Base-by-base conservation (phyloP, 2,888 invertebrate species). In the Meiosimyza platycephala region DNA sequence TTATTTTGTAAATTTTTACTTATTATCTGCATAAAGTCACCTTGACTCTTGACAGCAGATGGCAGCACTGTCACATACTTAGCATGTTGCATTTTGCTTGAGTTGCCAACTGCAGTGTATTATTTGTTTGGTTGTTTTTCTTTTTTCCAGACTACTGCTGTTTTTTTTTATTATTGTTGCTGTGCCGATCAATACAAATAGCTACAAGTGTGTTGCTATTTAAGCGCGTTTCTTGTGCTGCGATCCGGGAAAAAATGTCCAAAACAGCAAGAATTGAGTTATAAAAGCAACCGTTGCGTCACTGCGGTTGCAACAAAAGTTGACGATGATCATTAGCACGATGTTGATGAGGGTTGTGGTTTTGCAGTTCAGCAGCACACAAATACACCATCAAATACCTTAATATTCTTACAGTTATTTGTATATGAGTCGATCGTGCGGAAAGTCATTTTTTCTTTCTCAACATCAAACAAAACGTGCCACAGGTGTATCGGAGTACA, bases 81-180 rank as follows among this genome's bases (percentile, higher is more conserved):
- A 65, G 75, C 71, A 72, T 63, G 74, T 76, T 76, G 78, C 74
- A 75, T 74, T 40, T 76, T 77, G 78, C 77, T 67, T 52, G 52
- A 16, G 48, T 69, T 59, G 51, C 55, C 22, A 64, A 64, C 62
- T 62, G 62, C 12, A 22, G 18, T 1, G 57, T 28, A 11, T 69
- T 57, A 12, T 76, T 71, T 69, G 54, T 72, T 74, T n/a, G n/a
- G n/a, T n/a, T n/a, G n/a, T n/a, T n/a, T n/a, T n/a, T n/a, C 66
- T 74, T 71, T 71, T 22, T 57, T 40, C 15, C 47, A 22, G 70
- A 40, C 6, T 69, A 62, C 15, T 75, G 72, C n/a, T n/a, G n/a
- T n/a, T 71, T 60, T 72, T 74, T 71, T 74, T 72, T 68, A 12
- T 18, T 13, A 6, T 63, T 55, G 5, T 47, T 47, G 50, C 50